These are phyloP conservation scores for Spilogale gracilis DNA, from an alignment of 2,113 vertebrate genomes.

Conservation along the genomic window DNA sequence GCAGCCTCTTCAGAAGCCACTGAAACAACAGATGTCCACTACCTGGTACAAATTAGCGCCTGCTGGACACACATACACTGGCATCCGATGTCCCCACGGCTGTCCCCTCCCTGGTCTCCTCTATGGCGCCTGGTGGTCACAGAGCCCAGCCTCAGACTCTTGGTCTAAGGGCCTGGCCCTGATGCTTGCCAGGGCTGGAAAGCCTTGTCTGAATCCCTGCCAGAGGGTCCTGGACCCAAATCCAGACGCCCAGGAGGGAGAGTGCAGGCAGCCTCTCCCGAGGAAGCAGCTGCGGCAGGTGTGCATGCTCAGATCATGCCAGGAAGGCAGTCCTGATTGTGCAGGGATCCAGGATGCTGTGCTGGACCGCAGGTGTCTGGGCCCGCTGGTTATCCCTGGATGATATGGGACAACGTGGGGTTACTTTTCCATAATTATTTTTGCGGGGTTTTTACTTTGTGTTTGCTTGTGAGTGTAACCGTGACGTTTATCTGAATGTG, in stretches of 20 bases:
- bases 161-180: not conserved
- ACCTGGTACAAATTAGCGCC: no score
- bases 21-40: not conserved
- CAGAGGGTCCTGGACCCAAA: not conserved
- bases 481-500: not conserved
- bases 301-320: no score
- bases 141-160: not conserved
- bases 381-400: not conserved
- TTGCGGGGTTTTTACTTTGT: not conserved
- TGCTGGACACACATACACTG: not conserved
- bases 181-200: not conserved
- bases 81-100: not conserved
- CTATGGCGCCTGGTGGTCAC: not conserved
- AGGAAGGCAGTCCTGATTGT: fast-evolving
- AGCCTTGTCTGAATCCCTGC: not conserved
- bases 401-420: not conserved
- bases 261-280: no score
- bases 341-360: not conserved
- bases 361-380: not conserved
- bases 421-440: not conserved
- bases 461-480: not conserved
- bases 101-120: not conserved
- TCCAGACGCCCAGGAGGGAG: not conserved
- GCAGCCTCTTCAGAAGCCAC: not conserved
- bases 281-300: not conserved